A percentile compares a stretch with the other conserved stretches of the same genome.
Conservation (phyloP, 1,140 invertebrate species). For the Teleogryllus occipitalis region DNA sequence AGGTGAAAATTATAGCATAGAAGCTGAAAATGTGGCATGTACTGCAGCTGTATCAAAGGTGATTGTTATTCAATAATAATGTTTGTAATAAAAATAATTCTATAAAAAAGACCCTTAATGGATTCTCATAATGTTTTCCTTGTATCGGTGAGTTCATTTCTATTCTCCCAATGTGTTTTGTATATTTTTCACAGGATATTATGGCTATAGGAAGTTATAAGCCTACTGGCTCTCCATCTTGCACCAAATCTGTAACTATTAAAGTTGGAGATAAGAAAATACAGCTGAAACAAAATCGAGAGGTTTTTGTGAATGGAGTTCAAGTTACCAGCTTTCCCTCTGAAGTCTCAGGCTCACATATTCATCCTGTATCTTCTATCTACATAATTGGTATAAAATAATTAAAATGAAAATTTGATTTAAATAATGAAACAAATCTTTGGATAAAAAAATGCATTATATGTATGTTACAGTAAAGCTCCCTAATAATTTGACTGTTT, state of each 20-base stretch:
- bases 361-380: slow-evolving; percentile 65
- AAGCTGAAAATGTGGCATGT: slow-evolving; percentile 75
- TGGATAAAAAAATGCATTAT: too few relatives aligned
- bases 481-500: slow-evolving; percentile 64
- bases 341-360: slow-evolving; percentile 44
- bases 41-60: slow-evolving; percentile 66
- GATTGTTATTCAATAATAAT: slow-evolving; percentile 15
- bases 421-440: too few relatives aligned
- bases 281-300: slow-evolving; percentile 61
- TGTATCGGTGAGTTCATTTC: too few relatives aligned
- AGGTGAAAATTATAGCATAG: slow-evolving; percentile 55
- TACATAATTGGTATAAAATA: slow-evolving; percentile 52
- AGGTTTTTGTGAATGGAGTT: slow-evolving; percentile 58
- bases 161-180: background rate
- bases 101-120: too few relatives aligned
- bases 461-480: slow-evolving; percentile 50
- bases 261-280: slow-evolving; percentile 41
- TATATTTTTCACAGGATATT: background rate
- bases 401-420: too few relatives aligned
- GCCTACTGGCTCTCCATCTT: slow-evolving; percentile 50
- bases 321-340: slow-evolving; percentile 59
- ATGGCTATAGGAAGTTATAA: background rate
- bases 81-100: background rate
- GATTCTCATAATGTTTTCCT: too few relatives aligned
- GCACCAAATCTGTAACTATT: slow-evolving; percentile 71